These are phyloP conservation scores for Aythya baeri DNA, from an alignment of 2,113 vertebrate genomes.

Conservation along the genomic window DNA sequence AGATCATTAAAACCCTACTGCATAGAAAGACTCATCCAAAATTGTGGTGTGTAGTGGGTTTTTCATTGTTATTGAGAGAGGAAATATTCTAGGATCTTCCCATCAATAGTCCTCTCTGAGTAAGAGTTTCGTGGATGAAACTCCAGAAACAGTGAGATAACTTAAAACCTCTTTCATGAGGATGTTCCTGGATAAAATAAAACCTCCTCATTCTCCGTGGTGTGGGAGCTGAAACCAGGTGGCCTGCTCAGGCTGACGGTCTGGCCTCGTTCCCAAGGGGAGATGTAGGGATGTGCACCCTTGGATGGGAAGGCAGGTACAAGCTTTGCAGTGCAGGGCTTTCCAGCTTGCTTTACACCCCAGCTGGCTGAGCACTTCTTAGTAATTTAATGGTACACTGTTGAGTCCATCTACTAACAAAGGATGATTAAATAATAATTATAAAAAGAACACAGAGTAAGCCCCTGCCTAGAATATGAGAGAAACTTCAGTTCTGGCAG, in stretches of 20 bases:
- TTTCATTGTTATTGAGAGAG: background rate
- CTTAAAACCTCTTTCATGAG: background rate
- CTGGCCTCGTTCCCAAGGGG: background rate
- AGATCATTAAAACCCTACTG: slow-evolving; percentile 38
- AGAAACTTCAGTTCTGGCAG: background rate
- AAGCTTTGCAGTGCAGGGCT: background rate
- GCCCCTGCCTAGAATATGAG: background rate
- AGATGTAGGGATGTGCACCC: accelerated
- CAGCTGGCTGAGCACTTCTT: background rate
- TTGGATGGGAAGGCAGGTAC: accelerated
- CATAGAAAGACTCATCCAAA: slow-evolving; percentile 37
- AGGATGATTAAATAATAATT: background rate
- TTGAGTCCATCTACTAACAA: background rate
- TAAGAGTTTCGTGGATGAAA: background rate
- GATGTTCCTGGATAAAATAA: background rate
- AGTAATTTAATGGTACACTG: background rate
- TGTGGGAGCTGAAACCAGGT: slow-evolving; percentile 34
- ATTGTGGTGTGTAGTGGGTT: background rate
- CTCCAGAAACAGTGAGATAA: background rate
- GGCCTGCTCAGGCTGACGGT: background rate
- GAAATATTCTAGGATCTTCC: background rate
- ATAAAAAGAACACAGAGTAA: accelerated
- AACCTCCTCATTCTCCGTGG: background rate
- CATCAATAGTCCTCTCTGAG: background rate
- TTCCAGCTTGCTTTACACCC: background rate